A percentile compares a stretch with the other conserved stretches of the same genome.
These are phyloP conservation scores for Pagetopsis macropterus DNA, from an alignment of 2,797 vertebrate genomes.

Conservation along the genomic window DNA sequence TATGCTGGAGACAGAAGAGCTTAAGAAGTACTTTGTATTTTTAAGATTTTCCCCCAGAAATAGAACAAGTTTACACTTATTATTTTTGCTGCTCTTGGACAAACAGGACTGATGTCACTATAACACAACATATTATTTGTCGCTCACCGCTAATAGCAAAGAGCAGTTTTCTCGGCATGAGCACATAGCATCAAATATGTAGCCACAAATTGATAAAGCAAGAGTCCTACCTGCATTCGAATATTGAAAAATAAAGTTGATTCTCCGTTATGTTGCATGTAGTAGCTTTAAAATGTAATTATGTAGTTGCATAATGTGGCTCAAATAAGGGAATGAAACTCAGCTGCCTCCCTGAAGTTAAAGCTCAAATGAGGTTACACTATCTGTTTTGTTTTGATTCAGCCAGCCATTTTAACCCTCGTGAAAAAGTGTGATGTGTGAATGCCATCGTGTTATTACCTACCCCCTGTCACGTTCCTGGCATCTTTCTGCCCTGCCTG, in stretches of 20 bases:
- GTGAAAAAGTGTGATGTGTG: conserved; percentile 29
- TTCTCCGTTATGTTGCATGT: conserved; percentile 4
- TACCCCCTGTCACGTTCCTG: conserved; percentile 48
- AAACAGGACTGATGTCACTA: too few relatives aligned
- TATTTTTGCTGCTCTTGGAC: too few relatives aligned
- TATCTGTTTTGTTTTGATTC: conserved; percentile 12
- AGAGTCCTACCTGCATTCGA: neutral
- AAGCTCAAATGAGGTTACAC: neutral
- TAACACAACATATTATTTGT: too few relatives aligned
- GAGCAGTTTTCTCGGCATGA: too few relatives aligned
- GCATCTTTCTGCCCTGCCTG: conserved; percentile 46
- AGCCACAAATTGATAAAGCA: neutral
- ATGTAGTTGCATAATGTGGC: neutral
- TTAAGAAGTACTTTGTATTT: too few relatives aligned
- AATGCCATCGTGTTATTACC: conserved; percentile 57
- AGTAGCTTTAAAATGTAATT: neutral
- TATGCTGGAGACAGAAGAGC: too few relatives aligned
- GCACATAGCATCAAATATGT: neutral
- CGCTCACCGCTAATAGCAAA: too few relatives aligned
- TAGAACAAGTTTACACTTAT: too few relatives aligned
- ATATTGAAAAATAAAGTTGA: neutral
- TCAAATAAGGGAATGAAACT: conserved; percentile 11
- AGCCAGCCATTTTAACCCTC: conserved; percentile 11
- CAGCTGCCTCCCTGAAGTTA: neutral
- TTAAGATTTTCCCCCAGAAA: too few relatives aligned